A percentile compares a stretch with the other conserved stretches of the same genome.
Conservation (phyloP, 2,113 vertebrate genomes). For the Myotis yumanensis region DNA sequence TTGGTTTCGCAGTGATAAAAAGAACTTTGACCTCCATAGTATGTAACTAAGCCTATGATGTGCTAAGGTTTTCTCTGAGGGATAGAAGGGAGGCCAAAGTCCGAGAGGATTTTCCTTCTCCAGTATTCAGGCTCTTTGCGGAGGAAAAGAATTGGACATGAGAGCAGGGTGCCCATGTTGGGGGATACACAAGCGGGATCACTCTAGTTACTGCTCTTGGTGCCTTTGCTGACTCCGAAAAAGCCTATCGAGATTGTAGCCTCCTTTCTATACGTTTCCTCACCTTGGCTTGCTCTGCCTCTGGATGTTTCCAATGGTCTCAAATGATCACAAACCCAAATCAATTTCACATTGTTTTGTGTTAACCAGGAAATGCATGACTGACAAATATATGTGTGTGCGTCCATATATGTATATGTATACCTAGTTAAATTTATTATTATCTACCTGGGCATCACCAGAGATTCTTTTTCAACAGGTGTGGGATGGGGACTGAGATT, state of each 20-base stretch:
- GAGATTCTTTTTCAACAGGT: background rate
- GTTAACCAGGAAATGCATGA: background rate
- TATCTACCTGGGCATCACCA: background rate
- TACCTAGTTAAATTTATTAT: too few species aligned
- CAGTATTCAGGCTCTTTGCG: background rate
- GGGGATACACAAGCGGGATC: background rate
- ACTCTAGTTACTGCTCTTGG: background rate
- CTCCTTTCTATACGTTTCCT: background rate
- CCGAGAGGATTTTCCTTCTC: background rate
- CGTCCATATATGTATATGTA: background rate
- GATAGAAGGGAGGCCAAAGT: slow-evolving; percentile 8
- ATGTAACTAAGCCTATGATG: slow-evolving; percentile 1
- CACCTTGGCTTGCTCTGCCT: background rate
- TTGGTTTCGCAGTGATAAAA: slow-evolving; percentile 46
- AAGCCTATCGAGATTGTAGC: background rate
- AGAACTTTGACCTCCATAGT: slow-evolving; percentile 47
- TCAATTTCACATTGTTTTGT: background rate
- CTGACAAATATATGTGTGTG: background rate
- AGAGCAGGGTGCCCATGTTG: background rate
- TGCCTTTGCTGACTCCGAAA: background rate
- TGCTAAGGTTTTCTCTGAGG: background rate
- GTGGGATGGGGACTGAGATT: background rate
- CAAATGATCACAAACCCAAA: background rate
- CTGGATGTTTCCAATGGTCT: background rate
- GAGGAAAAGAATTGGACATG: background rate